A percentile compares a stretch with the other conserved stretches of the same genome.
Conservation (phyloP, 23 tunicate species). For the Corella eumyota region DNA sequence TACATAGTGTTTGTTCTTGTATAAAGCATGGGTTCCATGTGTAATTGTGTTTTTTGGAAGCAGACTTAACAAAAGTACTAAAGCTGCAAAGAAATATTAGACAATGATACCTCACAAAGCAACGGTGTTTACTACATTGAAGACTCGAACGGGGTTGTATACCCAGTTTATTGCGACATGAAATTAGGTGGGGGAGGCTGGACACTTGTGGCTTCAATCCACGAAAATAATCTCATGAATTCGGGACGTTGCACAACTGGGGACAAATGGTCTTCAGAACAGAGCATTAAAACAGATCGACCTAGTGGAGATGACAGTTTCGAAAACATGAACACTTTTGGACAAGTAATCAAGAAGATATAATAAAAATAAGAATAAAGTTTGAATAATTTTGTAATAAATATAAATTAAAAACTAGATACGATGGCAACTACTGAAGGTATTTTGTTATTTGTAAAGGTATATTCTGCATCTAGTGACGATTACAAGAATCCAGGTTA, state of each 20-base stretch:
- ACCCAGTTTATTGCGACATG: conserved; percentile 69
- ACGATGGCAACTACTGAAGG: no score
- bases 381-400: no score
- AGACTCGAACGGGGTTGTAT: conserved; percentile 9
- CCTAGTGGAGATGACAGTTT: conserved; percentile 40
- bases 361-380: no score
- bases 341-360: conserved; percentile 17
- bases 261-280: conserved; percentile 68
- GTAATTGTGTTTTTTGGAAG: no score
- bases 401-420: no score
- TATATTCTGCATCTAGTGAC: conserved; percentile 37
- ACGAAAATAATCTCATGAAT: conserved; percentile 52
- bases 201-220: conserved; percentile 76
- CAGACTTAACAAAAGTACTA: no score
- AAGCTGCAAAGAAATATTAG: no score
- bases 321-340: conserved; percentile 46
- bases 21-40: no score
- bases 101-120: no score
- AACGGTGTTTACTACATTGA: conserved; percentile 16
- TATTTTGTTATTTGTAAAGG: conserved; percentile 6
- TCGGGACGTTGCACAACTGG: conserved; percentile 67
- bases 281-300: background rate
- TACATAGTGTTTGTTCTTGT: no score
- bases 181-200: conserved; percentile 71
- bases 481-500: conserved; percentile 71